Percentiles rank a stretch among this genome's conserved stretches.
Evolutionary conservation across 2,888 invertebrate genomes (phyloP).

Genomic region (Apeira syringaria): DNA sequence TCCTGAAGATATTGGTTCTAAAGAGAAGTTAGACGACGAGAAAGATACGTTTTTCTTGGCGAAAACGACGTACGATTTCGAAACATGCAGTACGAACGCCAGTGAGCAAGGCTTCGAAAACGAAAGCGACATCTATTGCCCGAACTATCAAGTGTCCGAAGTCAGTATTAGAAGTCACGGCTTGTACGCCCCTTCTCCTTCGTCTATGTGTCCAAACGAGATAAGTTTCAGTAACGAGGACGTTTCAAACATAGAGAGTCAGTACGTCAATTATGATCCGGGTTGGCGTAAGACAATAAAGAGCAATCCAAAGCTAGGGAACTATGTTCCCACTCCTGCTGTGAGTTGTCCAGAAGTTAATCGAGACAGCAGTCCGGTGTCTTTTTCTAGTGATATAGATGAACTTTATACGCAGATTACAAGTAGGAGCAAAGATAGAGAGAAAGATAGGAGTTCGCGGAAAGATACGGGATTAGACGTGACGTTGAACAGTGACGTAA

Average conservation of each 20-base stretch:
- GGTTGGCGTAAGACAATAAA: slow-evolving; percentile 77
- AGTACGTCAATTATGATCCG: slow-evolving; percentile 83
- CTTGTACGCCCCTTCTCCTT: slow-evolving; percentile 84
- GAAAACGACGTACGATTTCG: slow-evolving; percentile 72
- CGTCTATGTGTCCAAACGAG: slow-evolving; percentile 78
- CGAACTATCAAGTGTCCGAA: slow-evolving; percentile 85
- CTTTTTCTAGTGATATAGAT: slow-evolving; percentile 84
- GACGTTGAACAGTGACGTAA: slow-evolving; percentile 73
- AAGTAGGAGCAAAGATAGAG: slow-evolving; percentile 59
- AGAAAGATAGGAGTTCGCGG: slow-evolving; percentile 55
- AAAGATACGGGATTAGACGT: slow-evolving; percentile 62
- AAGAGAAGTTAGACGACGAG: slow-evolving; percentile 65
- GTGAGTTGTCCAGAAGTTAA: slow-evolving; percentile 76
- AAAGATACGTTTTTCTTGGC: slow-evolving; percentile 71
- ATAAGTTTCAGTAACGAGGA: slow-evolving; percentile 78
- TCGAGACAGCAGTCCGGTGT: slow-evolving; percentile 66
- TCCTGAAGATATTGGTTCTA: slow-evolving; percentile 49
- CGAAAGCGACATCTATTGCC: slow-evolving; percentile 85
- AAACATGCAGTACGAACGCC: slow-evolving; percentile 73
- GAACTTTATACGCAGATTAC: slow-evolving; percentile 88
- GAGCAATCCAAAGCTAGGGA: slow-evolving; percentile 66
- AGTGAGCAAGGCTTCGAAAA: slow-evolving; percentile 80
- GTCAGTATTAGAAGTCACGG: slow-evolving; percentile 86
- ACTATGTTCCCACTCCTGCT: slow-evolving; percentile 70
- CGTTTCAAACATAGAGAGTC: slow-evolving; percentile 75